Conservation (phyloP, 2,797 vertebrate genomes). For the Sardinella longiceps region DNA sequence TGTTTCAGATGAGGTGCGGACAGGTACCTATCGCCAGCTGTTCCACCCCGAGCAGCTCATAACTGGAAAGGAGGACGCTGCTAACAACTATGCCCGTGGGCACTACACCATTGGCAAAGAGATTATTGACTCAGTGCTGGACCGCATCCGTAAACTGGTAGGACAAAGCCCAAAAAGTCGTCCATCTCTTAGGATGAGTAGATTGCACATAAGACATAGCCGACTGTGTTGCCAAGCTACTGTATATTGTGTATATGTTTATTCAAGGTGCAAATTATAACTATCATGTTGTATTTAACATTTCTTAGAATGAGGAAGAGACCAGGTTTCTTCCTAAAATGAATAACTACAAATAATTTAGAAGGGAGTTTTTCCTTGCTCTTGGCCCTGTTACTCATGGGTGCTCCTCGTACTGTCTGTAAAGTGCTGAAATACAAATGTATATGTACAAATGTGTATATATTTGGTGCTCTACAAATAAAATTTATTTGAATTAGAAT, state of each 20-base stretch:
- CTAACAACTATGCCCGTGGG: conserved; percentile 75
- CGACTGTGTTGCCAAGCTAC: not conserved
- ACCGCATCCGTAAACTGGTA: conserved; percentile 74
- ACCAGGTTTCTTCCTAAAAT: too few species aligned
- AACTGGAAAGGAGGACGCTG: conserved; percentile 76
- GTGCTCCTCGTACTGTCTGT: too few species aligned
- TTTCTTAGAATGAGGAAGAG: not conserved
- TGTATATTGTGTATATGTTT: not conserved
- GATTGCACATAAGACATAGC: not conserved
- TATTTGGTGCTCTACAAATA: too few species aligned
- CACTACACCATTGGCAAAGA: conserved; percentile 78
- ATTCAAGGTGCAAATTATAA: not conserved
- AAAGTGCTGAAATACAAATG: too few species aligned
- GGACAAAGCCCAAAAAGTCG: conserved; percentile 26
- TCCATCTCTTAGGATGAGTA: not conserved
- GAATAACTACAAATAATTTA: too few species aligned
- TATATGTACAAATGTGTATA: too few species aligned
- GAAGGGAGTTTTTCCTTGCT: too few species aligned
- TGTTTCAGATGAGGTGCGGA: conserved; percentile 71
- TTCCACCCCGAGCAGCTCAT: conserved; percentile 76
- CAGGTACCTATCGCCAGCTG: conserved; percentile 72
- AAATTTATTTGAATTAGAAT: too few species aligned
- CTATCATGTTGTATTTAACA: not conserved
- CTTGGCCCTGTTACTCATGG: too few species aligned
- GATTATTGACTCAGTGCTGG: conserved; percentile 72